These are phyloP conservation scores for Tridacna gigas DNA, from an alignment of 2,888 invertebrate species.

Conservation along the genomic window DNA sequence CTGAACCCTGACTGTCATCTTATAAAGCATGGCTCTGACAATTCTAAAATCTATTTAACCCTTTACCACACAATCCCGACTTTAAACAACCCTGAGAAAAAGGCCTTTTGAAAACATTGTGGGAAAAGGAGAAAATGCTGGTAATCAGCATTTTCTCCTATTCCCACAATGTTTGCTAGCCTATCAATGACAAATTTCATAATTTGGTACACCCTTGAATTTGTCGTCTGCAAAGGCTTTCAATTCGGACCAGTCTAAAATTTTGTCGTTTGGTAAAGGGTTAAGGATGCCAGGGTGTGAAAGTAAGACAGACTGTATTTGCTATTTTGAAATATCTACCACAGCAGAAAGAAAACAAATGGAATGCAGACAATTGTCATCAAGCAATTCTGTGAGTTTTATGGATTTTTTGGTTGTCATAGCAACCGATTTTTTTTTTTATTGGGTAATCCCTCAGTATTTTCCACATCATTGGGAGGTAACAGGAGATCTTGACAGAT, in stretches of 20 bases:
- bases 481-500: conserved; percentile 17
- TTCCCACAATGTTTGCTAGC: neutral
- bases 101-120: neutral
- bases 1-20: no score
- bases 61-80: no score
- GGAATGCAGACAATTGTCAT: conserved; percentile 26
- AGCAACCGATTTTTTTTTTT: conserved; percentile 15
- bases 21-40: no score
- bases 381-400: neutral
- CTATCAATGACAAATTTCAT: no score
- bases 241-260: no score
- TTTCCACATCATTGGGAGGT: conserved; percentile 6
- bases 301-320: conserved; percentile 5
- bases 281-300: neutral
- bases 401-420: conserved; percentile 22
- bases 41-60: no score
- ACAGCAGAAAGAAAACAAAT: neutral
- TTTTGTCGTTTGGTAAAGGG: conserved; percentile 2
- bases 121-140: conserved; percentile 9
- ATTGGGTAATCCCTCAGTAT: conserved; percentile 23
- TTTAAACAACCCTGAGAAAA: no score
- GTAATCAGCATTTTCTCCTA: neutral
- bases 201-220: no score
- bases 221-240: neutral
- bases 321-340: no score